Conservation (phyloP, 2,797 vertebrate genomes). For the Neosalanx taihuensis region DNA sequence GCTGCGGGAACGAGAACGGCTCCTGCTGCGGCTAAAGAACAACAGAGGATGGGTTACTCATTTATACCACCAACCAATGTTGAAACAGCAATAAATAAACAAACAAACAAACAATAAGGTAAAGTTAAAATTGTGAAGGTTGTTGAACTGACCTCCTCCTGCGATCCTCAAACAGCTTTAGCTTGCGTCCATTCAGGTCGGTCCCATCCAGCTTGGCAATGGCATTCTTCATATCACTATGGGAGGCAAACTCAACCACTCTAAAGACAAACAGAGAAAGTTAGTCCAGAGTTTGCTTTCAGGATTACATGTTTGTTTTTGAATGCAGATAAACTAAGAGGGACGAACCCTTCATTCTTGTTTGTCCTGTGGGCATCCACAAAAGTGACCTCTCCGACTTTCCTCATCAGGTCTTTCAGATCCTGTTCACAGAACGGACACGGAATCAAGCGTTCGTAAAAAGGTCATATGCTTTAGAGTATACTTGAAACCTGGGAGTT, state of each 20-base stretch:
- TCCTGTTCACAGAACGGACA: constrained; percentile 71
- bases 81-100: background rate
- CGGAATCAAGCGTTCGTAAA: no score
- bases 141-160: constrained; percentile 74
- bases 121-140: background rate
- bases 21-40: constrained; percentile 69
- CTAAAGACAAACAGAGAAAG: constrained; percentile 53
- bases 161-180: constrained; percentile 88
- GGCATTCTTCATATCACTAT: constrained; percentile 91
- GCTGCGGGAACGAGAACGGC: constrained; percentile 84
- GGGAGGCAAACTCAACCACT: constrained; percentile 91
- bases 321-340: background rate
- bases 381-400: constrained; percentile 92
- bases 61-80: background rate
- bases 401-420: constrained; percentile 94
- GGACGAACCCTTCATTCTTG: constrained; percentile 86
- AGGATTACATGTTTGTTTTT: background rate
- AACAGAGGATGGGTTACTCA: background rate
- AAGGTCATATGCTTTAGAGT: constrained; percentile 33
- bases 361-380: constrained; percentile 93
- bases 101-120: no score
- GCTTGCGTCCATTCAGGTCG: constrained; percentile 88
- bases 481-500: constrained; percentile 61
- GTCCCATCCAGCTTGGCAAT: constrained; percentile 88
- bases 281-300: background rate